A percentile compares a stretch with the other conserved stretches of the same genome.
phyloP scores from a whole-genome alignment of 2,113 vertebrate species.

The Antechinus stuartii region DNA sequence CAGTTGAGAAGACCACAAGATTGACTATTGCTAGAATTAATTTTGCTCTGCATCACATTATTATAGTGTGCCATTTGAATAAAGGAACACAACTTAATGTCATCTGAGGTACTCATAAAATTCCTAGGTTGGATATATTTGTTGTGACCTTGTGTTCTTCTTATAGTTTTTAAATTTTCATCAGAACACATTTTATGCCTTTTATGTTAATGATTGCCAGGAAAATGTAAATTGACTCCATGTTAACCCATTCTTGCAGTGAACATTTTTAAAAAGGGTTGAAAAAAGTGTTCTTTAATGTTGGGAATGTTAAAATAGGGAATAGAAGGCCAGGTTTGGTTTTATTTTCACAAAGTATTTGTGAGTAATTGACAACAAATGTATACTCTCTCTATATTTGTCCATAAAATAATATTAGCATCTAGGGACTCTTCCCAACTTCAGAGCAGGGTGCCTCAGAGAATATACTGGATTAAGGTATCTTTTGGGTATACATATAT shows the following conservation, averaged over 20 bases:
- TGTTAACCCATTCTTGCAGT: slow-evolving; percentile 45
- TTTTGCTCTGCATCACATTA: slow-evolving; percentile 59
- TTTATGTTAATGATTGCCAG: slow-evolving; percentile 44
- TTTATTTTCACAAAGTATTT: background rate
- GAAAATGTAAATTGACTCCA: slow-evolving; percentile 54
- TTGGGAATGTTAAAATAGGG: slow-evolving; percentile 15
- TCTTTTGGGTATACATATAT: background rate
- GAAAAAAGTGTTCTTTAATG: slow-evolving; percentile 18
- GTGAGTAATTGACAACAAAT: background rate
- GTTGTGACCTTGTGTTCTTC: slow-evolving; percentile 29
- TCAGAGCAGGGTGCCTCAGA: background rate
- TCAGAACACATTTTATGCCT: slow-evolving; percentile 55
- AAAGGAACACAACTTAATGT: background rate
- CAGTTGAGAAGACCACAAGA: slow-evolving; percentile 16
- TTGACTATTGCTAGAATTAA: slow-evolving; percentile 58
- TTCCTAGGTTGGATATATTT: slow-evolving; percentile 31
- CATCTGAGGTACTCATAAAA: slow-evolving; percentile 57
- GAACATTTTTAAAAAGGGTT: slow-evolving; percentile 43
- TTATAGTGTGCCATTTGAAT: slow-evolving; percentile 48
- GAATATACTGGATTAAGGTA: background rate
- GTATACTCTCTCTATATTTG: background rate
- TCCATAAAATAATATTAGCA: background rate
- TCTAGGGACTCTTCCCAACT: background rate
- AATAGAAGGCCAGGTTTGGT: background rate
- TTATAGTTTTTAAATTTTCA: slow-evolving; percentile 61